Conservation (phyloP, 2,888 invertebrate genomes). For the Tinea trinotella region DNA sequence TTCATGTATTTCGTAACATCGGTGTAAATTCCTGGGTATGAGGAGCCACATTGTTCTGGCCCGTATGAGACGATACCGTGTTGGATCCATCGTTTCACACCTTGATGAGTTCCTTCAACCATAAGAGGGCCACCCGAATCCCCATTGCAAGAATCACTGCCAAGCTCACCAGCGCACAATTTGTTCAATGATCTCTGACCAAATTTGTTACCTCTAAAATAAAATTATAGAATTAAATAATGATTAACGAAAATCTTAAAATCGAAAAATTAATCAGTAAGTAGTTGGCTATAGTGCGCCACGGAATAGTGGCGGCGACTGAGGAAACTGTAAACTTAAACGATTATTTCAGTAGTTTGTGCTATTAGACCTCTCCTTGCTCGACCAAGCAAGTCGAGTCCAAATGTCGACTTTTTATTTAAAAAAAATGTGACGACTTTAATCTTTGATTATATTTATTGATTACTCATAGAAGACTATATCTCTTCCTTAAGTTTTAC, state of each 20-base stretch:
- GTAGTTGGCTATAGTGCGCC: too few relatives aligned
- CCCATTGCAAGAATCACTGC: slow-evolving; percentile 73
- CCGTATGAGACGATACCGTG: slow-evolving; percentile 32
- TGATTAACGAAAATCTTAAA: neutral
- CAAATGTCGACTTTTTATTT: too few relatives aligned
- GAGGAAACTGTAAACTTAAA: too few relatives aligned
- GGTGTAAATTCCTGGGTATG: slow-evolving; percentile 52
- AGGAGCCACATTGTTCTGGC: slow-evolving; percentile 31
- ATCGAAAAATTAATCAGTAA: neutral
- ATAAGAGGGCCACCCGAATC: slow-evolving; percentile 78
- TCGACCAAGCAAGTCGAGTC: too few relatives aligned
- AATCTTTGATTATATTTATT: too few relatives aligned
- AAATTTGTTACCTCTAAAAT: slow-evolving; percentile 20
- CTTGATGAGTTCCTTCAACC: slow-evolving; percentile 25
- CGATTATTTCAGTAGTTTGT: too few relatives aligned
- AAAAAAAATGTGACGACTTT: too few relatives aligned
- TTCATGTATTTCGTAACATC: slow-evolving; percentile 42
- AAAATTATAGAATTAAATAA: too few relatives aligned
- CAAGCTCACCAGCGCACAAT: slow-evolving; percentile 42
- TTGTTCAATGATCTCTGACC: slow-evolving; percentile 21
- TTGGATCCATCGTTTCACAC: slow-evolving; percentile 27
- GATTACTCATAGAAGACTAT: too few relatives aligned
- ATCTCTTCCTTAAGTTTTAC: too few relatives aligned
- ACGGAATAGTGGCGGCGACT: too few relatives aligned
- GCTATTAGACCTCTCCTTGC: too few relatives aligned